Evolutionary conservation across 2,797 vertebrate genomes (phyloP), one percentile per base, ranked within the genome.

Genomic region (Oceanodroma leucorhoa): DNA sequence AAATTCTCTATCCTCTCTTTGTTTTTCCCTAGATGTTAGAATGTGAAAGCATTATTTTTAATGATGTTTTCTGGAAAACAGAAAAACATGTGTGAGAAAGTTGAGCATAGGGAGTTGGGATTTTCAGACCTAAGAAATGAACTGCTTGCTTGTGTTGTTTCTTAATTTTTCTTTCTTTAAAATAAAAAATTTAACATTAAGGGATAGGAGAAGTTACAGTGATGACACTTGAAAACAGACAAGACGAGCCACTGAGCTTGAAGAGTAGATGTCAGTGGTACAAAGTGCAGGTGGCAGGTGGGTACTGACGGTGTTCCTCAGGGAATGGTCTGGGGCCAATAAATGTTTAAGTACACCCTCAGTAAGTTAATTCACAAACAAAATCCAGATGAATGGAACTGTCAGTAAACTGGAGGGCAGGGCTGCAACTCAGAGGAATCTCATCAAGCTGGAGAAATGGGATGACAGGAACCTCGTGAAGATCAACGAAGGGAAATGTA

Each of bases 31-130:
- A 54, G 5, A 23, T 18, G 10, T 38, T 69, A 81, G 34, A 79
- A 72, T 53, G 17, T 46, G 21, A 65, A 67, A 72, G 2, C 2
- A 58, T 23, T 54, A 41, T 50, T 82, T 73, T 45, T 55, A 67
- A 20, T 60, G 12, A 10, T 41, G 41, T 66, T 64, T 79, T 82
- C 26, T 79, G 54, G 13, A 78, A 80, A 62, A 32, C 3, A 34
- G n/a, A 75, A 60, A 55, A 30, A 1, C 19, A 20, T 0, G 2
- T 76, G 4, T 79, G 41, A 79, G 34, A 54, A 70, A 69, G 11
- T 6, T 30, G 6, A 50, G 3, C 17, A 8, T 6, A 5, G 2
- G 6, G 11, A 64, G 5, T 1, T 86, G 32, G 21, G 15, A 70
- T 87, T 91, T 89, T 87, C 55, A 84, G n/a, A 36, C 4, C 17